Conservation (phyloP, 2,888 invertebrate species). For the Microctonus hyperodae region DNA sequence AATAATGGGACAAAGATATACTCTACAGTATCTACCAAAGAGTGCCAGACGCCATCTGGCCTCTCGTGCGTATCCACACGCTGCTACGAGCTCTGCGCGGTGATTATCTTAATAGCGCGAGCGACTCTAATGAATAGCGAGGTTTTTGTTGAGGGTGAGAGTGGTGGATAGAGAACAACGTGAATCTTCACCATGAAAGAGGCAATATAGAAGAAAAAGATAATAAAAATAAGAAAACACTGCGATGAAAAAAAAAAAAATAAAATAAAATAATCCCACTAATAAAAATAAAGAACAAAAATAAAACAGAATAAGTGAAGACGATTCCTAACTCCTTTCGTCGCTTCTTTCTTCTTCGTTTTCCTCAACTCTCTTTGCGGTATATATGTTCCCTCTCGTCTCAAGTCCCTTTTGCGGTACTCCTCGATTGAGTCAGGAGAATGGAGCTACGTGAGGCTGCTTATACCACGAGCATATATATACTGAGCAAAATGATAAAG, state of each 20-base stretch:
- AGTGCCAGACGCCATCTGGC: conserved; percentile 37
- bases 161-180: conserved; percentile 23
- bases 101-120: conserved; percentile 60
- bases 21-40: conserved; percentile 7
- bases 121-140: conserved; percentile 59
- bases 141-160: conserved; percentile 48
- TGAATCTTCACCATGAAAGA: conserved; percentile 9
- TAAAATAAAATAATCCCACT: neutral
- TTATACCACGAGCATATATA: conserved; percentile 9
- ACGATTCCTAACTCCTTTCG: conserved; percentile 5
- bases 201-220: conserved; percentile 23
- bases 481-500: conserved; percentile 4
- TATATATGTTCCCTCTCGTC: neutral
- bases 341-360: neutral
- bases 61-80: conserved; percentile 21
- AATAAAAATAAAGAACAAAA: conserved; percentile 28
- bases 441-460: conserved; percentile 15
- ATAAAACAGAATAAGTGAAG: neutral
- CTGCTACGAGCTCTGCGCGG: conserved; percentile 32
- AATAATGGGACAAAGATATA: conserved; percentile 23
- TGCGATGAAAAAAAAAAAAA: conserved; percentile 18
- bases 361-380: conserved; percentile 8
- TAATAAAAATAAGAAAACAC: conserved; percentile 26
- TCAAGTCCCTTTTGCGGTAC: conserved; percentile 14
- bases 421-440: conserved; percentile 23